Evolutionary conservation across 2,888 invertebrate species (phyloP).

Genomic region (Clostera curtula): DNA sequence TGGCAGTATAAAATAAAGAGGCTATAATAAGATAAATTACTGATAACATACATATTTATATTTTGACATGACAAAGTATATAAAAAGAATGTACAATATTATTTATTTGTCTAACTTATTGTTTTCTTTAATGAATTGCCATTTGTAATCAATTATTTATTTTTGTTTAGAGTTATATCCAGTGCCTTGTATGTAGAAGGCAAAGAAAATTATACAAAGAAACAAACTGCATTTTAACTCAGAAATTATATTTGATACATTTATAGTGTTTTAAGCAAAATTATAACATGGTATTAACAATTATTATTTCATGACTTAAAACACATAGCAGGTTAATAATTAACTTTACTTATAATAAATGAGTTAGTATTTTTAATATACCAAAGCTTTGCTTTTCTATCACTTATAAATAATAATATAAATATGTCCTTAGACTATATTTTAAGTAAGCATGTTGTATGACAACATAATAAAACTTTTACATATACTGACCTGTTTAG

Average conservation of each 20-base stretch:
- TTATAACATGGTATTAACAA: no score
- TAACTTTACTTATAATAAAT: constrained; percentile 9
- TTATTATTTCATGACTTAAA: no score
- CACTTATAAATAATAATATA: constrained; percentile 12
- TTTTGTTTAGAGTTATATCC: constrained; percentile 19
- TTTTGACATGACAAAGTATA: no score
- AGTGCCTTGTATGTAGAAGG: constrained; percentile 35
- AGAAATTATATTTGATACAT: constrained; percentile 46
- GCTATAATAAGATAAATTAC: constrained; percentile 8
- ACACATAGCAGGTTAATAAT: constrained; percentile 15
- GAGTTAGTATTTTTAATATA: constrained; percentile 15
- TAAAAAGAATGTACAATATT: no score
- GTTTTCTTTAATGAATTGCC: no score
- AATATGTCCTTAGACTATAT: no score
- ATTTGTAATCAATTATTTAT: constrained; percentile 11
- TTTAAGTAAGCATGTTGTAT: constrained; percentile 28
- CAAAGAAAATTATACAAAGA: constrained; percentile 21
- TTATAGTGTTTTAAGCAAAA: constrained; percentile 15
- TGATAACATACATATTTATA: constrained; percentile 12
- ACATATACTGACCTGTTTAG: constrained; percentile 12
- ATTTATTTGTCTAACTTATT: no score
- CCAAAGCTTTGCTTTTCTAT: constrained; percentile 30
- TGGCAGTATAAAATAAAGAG: constrained; percentile 5
- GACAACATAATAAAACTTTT: constrained; percentile 35
- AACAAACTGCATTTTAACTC: constrained; percentile 27